Evolutionary conservation across 1,140 invertebrate genomes (phyloP).

Genomic region (Zeugodacus cucurbitae): DNA sequence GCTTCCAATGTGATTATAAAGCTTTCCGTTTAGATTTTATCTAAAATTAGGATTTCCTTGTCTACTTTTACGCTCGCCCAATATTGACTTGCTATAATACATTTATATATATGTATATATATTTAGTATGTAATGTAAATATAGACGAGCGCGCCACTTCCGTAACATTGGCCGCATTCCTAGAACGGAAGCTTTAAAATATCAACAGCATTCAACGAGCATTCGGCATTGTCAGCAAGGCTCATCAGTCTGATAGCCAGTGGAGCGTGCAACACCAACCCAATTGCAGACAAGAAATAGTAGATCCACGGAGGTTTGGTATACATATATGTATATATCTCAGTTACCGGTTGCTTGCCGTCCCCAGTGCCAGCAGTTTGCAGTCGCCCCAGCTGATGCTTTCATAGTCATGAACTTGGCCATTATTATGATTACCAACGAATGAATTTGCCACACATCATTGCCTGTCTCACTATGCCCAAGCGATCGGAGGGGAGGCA

Average conservation of each 20-base stretch:
- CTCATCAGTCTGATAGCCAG: not conserved
- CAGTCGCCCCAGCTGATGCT: not conserved
- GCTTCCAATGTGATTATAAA: too few species aligned
- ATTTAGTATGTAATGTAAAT: not conserved
- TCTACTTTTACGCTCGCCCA: not conserved
- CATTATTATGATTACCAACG: slow-evolving; percentile 29
- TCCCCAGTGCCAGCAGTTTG: not conserved
- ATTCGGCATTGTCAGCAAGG: not conserved
- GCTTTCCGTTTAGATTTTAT: not conserved
- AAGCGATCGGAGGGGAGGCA: not conserved
- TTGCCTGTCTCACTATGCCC: not conserved
- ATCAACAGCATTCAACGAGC: not conserved
- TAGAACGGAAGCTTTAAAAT: not conserved
- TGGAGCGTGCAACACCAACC: not conserved
- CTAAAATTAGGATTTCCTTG: not conserved
- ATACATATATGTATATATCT: not conserved
- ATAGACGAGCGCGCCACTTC: not conserved
- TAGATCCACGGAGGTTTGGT: not conserved
- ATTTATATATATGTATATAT: too few species aligned
- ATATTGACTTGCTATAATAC: not conserved
- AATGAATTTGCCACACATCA: slow-evolving; percentile 18
- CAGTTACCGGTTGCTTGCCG: not conserved
- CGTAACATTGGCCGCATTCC: slow-evolving; percentile 23
- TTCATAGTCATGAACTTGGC: slow-evolving; percentile 29
- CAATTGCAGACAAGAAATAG: not conserved